Evolutionary conservation across 2,888 invertebrate genomes (phyloP).

Genomic region (Drosophila atroscutellata): DNA sequence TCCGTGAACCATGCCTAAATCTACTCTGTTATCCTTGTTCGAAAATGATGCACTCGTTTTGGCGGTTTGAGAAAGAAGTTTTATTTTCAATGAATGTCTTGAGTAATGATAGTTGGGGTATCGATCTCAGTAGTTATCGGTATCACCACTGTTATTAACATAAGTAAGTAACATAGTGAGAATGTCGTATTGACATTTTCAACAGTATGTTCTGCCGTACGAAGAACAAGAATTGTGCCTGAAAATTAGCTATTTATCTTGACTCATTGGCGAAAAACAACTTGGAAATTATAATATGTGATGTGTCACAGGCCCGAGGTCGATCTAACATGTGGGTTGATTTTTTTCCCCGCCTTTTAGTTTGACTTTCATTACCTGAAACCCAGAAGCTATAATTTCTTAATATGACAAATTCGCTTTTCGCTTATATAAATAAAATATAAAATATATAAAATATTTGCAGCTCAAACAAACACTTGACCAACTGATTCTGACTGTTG

Average conservation of each 20-base stretch:
- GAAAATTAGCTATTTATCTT: slow-evolving; percentile 12
- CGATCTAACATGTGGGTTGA: background rate
- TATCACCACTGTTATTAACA: too few species aligned
- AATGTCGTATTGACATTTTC: too few species aligned
- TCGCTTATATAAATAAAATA: background rate
- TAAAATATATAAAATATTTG: too few species aligned
- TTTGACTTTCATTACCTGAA: background rate
- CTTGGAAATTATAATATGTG: slow-evolving; percentile 29
- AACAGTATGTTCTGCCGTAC: slow-evolving; percentile 37
- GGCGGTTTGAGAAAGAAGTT: too few species aligned
- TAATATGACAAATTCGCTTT: too few species aligned
- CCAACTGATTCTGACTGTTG: slow-evolving; percentile 27
- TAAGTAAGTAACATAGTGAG: too few species aligned
- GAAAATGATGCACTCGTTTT: too few species aligned
- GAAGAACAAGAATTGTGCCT: background rate
- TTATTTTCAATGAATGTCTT: too few species aligned
- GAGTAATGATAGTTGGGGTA: too few species aligned
- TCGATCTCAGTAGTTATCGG: too few species aligned
- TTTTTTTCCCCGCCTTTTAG: background rate
- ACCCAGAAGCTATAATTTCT: background rate
- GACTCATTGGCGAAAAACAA: background rate
- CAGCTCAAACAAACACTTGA: slow-evolving; percentile 25
- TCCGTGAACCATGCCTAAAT: slow-evolving; percentile 17
- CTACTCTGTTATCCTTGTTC: too few species aligned
- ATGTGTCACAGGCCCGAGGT: background rate